Evolutionary conservation across 1,140 invertebrate genomes (phyloP).

Genomic region (Hylaeus volcanicus): DNA sequence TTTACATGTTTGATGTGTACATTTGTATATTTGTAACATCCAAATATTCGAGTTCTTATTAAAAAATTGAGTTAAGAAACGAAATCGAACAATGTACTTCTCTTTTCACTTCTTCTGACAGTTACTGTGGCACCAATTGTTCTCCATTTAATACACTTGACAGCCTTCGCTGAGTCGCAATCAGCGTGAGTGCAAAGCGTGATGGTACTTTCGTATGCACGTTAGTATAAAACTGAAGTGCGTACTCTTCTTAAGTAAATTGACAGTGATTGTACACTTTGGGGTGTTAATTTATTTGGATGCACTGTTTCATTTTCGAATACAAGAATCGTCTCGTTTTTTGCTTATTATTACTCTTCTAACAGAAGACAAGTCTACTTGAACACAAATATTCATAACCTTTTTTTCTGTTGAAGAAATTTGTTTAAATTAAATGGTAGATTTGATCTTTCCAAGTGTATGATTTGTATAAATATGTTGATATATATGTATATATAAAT

Average conservation of each 20-base stretch:
- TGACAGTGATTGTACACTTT: background rate
- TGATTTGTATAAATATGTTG: too few relatives aligned
- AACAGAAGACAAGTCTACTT: too few relatives aligned
- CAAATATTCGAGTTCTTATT: too few relatives aligned
- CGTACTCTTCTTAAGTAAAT: constrained; percentile 17
- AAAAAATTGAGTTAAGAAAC: too few relatives aligned
- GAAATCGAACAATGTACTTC: background rate
- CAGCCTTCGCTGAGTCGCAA: constrained; percentile 64
- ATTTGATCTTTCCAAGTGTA: too few relatives aligned
- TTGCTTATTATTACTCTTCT: too few relatives aligned
- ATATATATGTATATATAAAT: too few relatives aligned
- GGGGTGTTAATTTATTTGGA: constrained; percentile 22
- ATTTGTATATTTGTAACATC: too few relatives aligned
- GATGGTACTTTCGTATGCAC: constrained; percentile 57
- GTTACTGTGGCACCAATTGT: constrained; percentile 38
- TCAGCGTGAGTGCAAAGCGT: constrained; percentile 69
- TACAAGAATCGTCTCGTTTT: background rate
- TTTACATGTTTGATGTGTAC: too few relatives aligned
- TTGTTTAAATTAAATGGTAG: too few relatives aligned
- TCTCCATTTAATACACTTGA: constrained; percentile 55
- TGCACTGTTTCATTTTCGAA: background rate
- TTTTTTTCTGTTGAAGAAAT: too few relatives aligned
- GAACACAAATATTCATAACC: too few relatives aligned
- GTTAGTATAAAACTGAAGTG: constrained; percentile 41
- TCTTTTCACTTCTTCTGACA: background rate